Evolutionary conservation across 2,797 vertebrate species (phyloP), one percentile per base, ranked within the genome.

Genomic region (Basileuterus tristriatus): DNA sequence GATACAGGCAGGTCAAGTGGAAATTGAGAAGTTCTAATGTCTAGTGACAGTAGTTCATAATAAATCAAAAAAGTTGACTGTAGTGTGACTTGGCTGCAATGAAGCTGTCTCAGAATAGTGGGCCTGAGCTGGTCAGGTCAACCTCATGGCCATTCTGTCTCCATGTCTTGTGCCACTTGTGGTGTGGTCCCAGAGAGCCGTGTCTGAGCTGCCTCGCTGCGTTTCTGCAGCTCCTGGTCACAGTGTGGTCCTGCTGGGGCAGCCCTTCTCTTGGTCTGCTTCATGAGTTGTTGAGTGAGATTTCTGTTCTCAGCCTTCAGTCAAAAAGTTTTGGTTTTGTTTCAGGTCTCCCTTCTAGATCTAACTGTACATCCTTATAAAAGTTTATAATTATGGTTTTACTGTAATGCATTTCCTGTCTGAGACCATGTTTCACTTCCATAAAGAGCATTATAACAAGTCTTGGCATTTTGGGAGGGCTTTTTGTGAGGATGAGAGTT

Each of bases 351-450:
- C 23, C 32, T 22, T 59, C 21, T 83, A 44, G 21, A 67, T 36
- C 12, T 20, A 76, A 4, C 46, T 0, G 0, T 53, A 22, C 1
- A 0, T 37, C 32, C 14, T 63, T 58, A 50, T 46, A 47, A 29
- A 63, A 86, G 27, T 16, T 30, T 82, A 2, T 27, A 47, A 30
- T 55, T 22, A 14, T 5, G 8, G 14, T 56, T 12, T 37, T 26
- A 16, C 29, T 60, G 19, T 43, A 41, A 15, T 26, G 34, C 10
- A 7, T 74, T 78, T 85, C 16, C 9, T 56, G 5, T 49, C 49
- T 43, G 75, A 59, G 53, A 36, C 36, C 10, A 1, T 41, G 58
- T 50, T 69, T 86, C 46, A 6, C 46, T 82, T 78, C 36, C 26
- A 11, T 58, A 67, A 78, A 65, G 4, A 30, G 23, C 12, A 11